Evolutionary conservation across 2,888 invertebrate genomes (phyloP).

Genomic region (Agrochola lota): DNA sequence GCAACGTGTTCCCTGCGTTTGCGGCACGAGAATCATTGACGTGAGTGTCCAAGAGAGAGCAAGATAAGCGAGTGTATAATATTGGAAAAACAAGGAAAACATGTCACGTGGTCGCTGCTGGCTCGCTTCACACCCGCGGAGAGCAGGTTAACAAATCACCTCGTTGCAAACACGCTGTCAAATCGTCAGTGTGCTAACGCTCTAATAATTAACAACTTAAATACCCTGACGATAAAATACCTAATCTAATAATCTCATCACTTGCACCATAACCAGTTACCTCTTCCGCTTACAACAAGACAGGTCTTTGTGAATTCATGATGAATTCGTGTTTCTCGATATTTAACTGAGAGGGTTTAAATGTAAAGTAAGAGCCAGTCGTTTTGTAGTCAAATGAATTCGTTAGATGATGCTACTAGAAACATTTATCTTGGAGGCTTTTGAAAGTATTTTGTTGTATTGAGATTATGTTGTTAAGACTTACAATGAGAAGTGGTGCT

Average conservation of each 20-base stretch:
- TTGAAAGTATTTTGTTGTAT: slow-evolving; percentile 23
- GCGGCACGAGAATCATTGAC: no score
- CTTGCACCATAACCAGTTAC: slow-evolving; percentile 4
- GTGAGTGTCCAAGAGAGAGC: no score
- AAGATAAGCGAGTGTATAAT: no score
- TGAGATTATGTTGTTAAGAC: slow-evolving; percentile 7
- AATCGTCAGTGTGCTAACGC: no score
- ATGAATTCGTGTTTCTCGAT: slow-evolving; percentile 68
- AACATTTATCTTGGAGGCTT: slow-evolving; percentile 9
- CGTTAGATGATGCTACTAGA: slow-evolving; percentile 29
- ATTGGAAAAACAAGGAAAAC: no score
- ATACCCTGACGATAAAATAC: background rate
- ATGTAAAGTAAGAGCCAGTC: slow-evolving; percentile 62
- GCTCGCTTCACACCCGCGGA: no score
- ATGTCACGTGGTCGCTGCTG: no score
- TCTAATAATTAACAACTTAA: background rate
- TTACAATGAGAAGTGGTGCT: slow-evolving; percentile 1
- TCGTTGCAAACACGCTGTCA: no score
- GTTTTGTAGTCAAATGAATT: slow-evolving; percentile 60
- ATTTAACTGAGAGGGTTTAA: slow-evolving; percentile 63
- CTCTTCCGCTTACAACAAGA: slow-evolving; percentile 41
- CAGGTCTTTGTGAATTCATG: slow-evolving; percentile 67
- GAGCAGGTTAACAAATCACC: no score
- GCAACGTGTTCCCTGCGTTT: no score
- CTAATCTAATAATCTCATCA: background rate